Percentiles rank a stretch among this genome's conserved stretches.
Evolutionary conservation across 92 coral and sea anemone species (phyloP).

Genomic region (Phenganax subtilis): DNA sequence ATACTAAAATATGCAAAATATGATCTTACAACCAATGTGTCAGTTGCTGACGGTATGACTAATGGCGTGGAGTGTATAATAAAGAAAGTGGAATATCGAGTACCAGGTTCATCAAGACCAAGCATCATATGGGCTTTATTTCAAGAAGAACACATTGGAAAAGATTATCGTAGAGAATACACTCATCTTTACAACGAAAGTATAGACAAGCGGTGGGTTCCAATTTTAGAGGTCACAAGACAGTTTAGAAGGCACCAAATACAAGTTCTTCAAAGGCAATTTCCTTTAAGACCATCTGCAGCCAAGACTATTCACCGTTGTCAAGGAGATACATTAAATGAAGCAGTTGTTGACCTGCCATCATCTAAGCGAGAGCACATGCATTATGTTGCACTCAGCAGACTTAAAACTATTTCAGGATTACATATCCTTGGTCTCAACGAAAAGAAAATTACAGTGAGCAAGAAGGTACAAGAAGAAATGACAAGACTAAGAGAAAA

Average conservation of each 20-base stretch:
- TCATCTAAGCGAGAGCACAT: slow-evolving; percentile 43
- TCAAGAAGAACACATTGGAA: slow-evolving; percentile 31
- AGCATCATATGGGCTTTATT: slow-evolving; percentile 57
- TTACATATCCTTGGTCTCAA: slow-evolving; percentile 42
- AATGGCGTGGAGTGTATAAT: slow-evolving; percentile 59
- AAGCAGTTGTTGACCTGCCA: slow-evolving; percentile 55
- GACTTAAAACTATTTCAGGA: slow-evolving; percentile 41
- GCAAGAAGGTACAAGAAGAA: slow-evolving; percentile 28
- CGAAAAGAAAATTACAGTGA: slow-evolving; percentile 42
- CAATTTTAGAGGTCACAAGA: slow-evolving; percentile 46
- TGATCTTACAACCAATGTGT: slow-evolving; percentile 56
- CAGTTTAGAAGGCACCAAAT: slow-evolving; percentile 40
- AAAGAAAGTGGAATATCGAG: slow-evolving; percentile 50
- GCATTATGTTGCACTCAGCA: slow-evolving; percentile 50
- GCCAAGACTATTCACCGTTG: slow-evolving; percentile 57
- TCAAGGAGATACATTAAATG: slow-evolving; percentile 50
- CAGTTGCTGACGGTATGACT: slow-evolving; percentile 50
- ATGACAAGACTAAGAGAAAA: too few relatives aligned
- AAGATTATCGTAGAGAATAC: slow-evolving; percentile 41
- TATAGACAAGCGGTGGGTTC: slow-evolving; percentile 42
- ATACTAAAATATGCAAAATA: slow-evolving; percentile 47
- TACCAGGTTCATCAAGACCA: slow-evolving; percentile 48
- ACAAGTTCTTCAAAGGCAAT: slow-evolving; percentile 49
- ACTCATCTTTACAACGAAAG: slow-evolving; percentile 28
- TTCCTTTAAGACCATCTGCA: slow-evolving; percentile 51